Evolutionary conservation across 2,888 invertebrate species (phyloP).

Genomic region (Octonoba sinensis): DNA sequence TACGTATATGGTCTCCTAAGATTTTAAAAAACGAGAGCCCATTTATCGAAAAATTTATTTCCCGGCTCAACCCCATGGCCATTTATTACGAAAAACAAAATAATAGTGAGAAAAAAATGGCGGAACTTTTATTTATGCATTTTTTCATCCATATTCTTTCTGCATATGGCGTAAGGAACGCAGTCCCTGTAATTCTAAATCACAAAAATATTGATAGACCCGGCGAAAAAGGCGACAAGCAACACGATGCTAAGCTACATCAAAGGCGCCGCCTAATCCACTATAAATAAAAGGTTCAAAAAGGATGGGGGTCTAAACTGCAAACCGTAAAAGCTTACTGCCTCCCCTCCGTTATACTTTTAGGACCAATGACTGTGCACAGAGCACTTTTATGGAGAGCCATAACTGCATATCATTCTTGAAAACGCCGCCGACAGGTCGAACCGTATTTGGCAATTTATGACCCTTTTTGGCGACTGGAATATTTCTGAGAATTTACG

Average conservation of each 20-base stretch:
- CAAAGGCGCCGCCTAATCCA: constrained; percentile 63
- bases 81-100: constrained; percentile 42
- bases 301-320: constrained; percentile 47
- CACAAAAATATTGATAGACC: constrained; percentile 63
- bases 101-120: constrained; percentile 22
- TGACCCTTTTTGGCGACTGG: constrained; percentile 42
- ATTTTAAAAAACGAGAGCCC: constrained; percentile 47
- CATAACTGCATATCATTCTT: constrained; percentile 64
- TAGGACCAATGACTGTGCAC: constrained; percentile 63
- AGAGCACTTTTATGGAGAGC: constrained; percentile 64
- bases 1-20: constrained; percentile 12
- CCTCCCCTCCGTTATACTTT: constrained; percentile 40
- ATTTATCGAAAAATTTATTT: constrained; percentile 52
- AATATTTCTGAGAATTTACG: constrained; percentile 14
- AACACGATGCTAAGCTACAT: constrained; percentile 59
- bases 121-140: constrained; percentile 12
- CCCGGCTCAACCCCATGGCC: constrained; percentile 36
- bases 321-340: constrained; percentile 55
- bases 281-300: constrained; percentile 64
- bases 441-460: constrained; percentile 56
- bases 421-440: constrained; percentile 56
- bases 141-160: constrained; percentile 7
- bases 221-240: constrained; percentile 55
- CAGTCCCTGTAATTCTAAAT: constrained; percentile 50
- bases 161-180: constrained; percentile 23